These are phyloP conservation scores for Pelusios castaneus DNA, from an alignment of 2,113 vertebrate species.

Conservation along the genomic window DNA sequence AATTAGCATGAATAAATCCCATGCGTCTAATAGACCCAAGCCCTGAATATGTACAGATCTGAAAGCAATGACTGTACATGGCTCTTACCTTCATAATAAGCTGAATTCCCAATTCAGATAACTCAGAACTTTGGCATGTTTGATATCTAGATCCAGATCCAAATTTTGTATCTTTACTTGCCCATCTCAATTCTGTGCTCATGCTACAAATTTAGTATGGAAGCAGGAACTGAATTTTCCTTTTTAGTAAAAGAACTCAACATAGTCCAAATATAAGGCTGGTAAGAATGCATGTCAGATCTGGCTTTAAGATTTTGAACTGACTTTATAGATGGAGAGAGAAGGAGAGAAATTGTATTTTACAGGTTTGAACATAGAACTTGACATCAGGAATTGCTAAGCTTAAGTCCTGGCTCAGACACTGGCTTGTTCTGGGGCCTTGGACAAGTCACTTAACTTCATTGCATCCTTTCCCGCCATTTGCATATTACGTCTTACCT, in stretches of 20 bases:
- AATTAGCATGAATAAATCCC: background rate
- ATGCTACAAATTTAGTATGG: background rate
- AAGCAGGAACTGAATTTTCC: background rate
- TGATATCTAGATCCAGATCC: background rate
- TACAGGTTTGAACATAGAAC: background rate
- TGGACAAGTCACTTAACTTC: background rate
- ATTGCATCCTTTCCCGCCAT: background rate
- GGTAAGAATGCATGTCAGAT: background rate
- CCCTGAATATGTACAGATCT: background rate
- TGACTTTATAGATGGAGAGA: background rate
- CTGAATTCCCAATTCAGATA: background rate
- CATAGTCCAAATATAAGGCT: background rate
- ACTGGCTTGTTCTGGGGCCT: background rate
- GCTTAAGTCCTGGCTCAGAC: background rate
- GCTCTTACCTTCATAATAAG: background rate
- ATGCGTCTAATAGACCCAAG: background rate
- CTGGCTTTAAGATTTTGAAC: background rate
- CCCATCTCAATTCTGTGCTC: background rate
- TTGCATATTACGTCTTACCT: background rate
- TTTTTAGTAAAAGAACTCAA: background rate
- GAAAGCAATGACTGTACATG: background rate
- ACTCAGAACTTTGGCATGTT: background rate
- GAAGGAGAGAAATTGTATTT: background rate
- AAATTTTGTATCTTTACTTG: background rate
- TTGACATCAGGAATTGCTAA: background rate